Conservation (phyloP, 1,140 invertebrate species). For the Microplitis mediator region DNA sequence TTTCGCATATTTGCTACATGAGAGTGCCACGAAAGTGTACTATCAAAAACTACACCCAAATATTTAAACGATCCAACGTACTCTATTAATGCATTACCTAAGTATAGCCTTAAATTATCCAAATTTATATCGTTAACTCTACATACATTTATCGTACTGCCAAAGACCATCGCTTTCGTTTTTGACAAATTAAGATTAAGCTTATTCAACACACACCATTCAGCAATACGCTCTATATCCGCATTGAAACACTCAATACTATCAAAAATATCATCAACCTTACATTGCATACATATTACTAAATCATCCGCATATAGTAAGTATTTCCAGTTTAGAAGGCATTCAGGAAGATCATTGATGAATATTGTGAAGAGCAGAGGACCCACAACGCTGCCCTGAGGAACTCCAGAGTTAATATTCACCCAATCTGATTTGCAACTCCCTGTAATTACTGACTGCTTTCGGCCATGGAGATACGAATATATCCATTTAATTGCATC, state of each 20-base stretch:
- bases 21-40: too few relatives aligned
- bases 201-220: not conserved
- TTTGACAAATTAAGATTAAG: not conserved
- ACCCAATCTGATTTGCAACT: too few relatives aligned
- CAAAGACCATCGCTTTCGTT: not conserved
- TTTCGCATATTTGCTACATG: too few relatives aligned
- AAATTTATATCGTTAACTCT: too few relatives aligned
- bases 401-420: too few relatives aligned
- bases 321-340: not conserved
- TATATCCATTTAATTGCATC: not conserved
- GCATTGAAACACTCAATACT: not conserved
- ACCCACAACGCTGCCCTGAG: not conserved
- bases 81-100: too few relatives aligned
- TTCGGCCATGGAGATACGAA: slow-evolving; percentile 3
- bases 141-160: not conserved
- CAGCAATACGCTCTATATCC: not conserved
- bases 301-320: not conserved
- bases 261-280: not conserved
- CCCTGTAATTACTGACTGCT: not conserved
- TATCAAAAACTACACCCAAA: too few relatives aligned
- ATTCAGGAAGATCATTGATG: not conserved
- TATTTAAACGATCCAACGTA: too few relatives aligned
- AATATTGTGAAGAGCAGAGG: not conserved
- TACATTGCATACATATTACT: not conserved
- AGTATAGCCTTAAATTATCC: too few relatives aligned